Conservation (phyloP, 2,888 invertebrate genomes). For the Metopia argyrocephala region DNA sequence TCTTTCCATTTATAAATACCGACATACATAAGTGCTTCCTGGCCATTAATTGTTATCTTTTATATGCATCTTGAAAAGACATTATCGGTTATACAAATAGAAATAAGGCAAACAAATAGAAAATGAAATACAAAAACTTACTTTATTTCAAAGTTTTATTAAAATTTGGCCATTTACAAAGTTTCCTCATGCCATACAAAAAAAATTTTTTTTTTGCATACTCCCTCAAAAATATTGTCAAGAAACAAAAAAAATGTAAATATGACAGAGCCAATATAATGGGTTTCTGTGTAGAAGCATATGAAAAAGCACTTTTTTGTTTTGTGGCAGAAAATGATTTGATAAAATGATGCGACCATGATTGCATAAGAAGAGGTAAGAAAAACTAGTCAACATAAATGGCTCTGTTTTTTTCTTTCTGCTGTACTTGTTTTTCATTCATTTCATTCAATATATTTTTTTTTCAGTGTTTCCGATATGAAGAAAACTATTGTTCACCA, state of each 20-base stretch:
- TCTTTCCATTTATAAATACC: too few species aligned
- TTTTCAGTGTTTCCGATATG: slow-evolving; percentile 10
- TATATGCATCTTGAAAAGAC: slow-evolving; percentile 43
- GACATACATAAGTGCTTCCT: slow-evolving; percentile 40
- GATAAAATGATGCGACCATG: slow-evolving; percentile 4
- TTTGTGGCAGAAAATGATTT: slow-evolving; percentile 32
- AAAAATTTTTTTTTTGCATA: neutral
- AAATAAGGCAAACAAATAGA: neutral
- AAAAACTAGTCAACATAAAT: slow-evolving; percentile 9
- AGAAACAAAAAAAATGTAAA: neutral
- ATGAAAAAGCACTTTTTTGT: neutral
- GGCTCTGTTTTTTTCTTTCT: neutral
- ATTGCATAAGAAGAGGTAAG: slow-evolving; percentile 19
- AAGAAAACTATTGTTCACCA: slow-evolving; percentile 1
- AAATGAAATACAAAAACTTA: slow-evolving; percentile 14
- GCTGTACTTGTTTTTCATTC: neutral
- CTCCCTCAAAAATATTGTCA: neutral
- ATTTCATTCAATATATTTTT: neutral
- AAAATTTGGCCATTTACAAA: slow-evolving; percentile 31
- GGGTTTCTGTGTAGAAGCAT: neutral
- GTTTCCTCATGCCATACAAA: slow-evolving; percentile 6
- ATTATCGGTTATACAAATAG: slow-evolving; percentile 48
- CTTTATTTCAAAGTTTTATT: slow-evolving; percentile 36
- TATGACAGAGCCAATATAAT: neutral
- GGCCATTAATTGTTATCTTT: slow-evolving; percentile 44